Conservation (phyloP, 2,113 vertebrate genomes). For the Corvus cornix region DNA sequence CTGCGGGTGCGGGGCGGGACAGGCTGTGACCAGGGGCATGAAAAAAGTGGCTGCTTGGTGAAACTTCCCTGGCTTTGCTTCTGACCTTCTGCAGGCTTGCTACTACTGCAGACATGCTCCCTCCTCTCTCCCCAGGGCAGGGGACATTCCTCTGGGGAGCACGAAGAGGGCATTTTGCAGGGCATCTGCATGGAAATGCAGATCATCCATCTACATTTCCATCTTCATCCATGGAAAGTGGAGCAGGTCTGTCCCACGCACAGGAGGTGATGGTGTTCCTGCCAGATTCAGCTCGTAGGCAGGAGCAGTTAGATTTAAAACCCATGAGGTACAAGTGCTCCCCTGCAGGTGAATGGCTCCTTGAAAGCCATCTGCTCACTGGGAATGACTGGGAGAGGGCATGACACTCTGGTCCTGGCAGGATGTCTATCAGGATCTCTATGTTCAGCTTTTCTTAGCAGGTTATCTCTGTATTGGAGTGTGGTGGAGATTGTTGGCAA, state of each 20-base stretch:
- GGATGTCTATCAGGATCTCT: not conserved
- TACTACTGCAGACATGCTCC: fast-evolving
- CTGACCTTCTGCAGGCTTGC: not conserved
- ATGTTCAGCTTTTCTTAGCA: not conserved
- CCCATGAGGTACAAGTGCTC: fast-evolving
- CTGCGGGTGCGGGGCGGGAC: not conserved
- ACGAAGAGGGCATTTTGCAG: not conserved
- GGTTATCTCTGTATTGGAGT: not conserved
- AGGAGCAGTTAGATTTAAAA: not conserved
- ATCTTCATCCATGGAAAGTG: not conserved
- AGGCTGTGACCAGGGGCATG: not conserved
- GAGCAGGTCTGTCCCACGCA: not conserved
- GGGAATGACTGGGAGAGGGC: not conserved
- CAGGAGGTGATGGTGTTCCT: not conserved
- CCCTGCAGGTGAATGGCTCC: not conserved
- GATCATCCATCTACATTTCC: not conserved
- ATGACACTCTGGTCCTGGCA: not conserved
- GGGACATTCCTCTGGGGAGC: not conserved
- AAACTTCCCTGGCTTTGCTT: not conserved
- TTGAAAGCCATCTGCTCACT: not conserved
- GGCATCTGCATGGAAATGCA: not conserved
- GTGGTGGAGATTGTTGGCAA: not conserved
- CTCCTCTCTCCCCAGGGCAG: not conserved
- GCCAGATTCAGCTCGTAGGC: not conserved
- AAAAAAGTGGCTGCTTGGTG: not conserved